Evolutionary conservation across 2,888 invertebrate species (phyloP).

Genomic region (Stenotaenia linearis): DNA sequence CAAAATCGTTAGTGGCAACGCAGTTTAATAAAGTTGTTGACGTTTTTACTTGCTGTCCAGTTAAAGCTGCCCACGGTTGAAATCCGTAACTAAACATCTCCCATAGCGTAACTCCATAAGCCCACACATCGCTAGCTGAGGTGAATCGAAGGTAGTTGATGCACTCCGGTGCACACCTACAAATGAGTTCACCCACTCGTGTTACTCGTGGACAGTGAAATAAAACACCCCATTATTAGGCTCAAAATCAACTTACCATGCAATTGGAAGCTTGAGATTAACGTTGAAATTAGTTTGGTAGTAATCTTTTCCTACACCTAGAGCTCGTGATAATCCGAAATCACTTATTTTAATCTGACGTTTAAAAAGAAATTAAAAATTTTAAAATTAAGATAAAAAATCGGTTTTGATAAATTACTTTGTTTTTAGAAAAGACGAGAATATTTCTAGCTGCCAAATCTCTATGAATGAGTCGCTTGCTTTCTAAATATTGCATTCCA

Average conservation of each 20-base stretch:
- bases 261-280: constrained; percentile 92
- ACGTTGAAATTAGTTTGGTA: constrained; percentile 98
- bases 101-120: constrained; percentile 97
- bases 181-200: constrained; percentile 6
- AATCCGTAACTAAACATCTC: constrained; percentile 99
- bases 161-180: constrained; percentile 93
- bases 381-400: background rate
- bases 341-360: constrained; percentile 85
- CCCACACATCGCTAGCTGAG: constrained; percentile 96
- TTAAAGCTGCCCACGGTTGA: constrained; percentile 95
- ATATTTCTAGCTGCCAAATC: constrained; percentile 97
- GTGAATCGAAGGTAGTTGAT: constrained; percentile 94
- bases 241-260: constrained; percentile 63
- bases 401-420: constrained; percentile 51
- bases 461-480: constrained; percentile 91
- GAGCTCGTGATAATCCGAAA: constrained; percentile 88
- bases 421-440: constrained; percentile 90
- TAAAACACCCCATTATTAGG: background rate
- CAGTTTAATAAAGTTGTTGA: background rate
- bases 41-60: constrained; percentile 66
- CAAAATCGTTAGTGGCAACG: too few species aligned
- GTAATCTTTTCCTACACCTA: constrained; percentile 97
- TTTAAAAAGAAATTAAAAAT: constrained; percentile 31
- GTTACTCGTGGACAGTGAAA: background rate
- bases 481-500: constrained; percentile 96